phyloP scores from a whole-genome alignment of 2,797 vertebrate genomes.

The Amniataba percoides region DNA sequence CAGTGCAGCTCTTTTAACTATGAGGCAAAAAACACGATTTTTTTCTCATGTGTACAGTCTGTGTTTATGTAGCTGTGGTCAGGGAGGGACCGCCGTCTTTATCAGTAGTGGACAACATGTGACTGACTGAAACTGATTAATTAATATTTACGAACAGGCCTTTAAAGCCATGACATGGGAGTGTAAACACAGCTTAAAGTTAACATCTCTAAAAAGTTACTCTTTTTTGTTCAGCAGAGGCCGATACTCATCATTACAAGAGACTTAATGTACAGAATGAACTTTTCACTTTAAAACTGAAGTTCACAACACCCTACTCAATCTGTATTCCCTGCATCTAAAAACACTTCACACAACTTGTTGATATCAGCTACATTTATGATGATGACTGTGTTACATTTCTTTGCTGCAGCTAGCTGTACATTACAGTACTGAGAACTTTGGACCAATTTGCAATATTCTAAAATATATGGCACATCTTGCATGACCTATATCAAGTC shows the following conservation, averaged over 20 bases:
- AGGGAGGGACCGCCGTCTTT: not conserved
- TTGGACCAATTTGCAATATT: not conserved
- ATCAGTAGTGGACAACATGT: constrained; percentile 23
- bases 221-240: not conserved
- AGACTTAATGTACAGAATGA: not conserved
- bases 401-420: too few relatives aligned
- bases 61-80: not conserved
- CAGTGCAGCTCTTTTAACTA: not conserved
- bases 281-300: not conserved
- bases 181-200: not conserved
- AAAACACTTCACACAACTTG: too few relatives aligned
- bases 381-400: not conserved
- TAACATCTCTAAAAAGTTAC: not conserved
- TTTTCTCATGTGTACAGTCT: too few relatives aligned
- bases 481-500: constrained; percentile 12
- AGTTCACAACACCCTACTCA: not conserved
- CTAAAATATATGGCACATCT: not conserved
- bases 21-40: too few relatives aligned
- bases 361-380: not conserved
- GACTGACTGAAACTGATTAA: not conserved
- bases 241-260: not conserved
- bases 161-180: not conserved
- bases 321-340: not conserved
- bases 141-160: not conserved
- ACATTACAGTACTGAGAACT: not conserved